Base-by-base conservation (phyloP, 2,113 vertebrate species). In the Phodopus roborovskii region DNA sequence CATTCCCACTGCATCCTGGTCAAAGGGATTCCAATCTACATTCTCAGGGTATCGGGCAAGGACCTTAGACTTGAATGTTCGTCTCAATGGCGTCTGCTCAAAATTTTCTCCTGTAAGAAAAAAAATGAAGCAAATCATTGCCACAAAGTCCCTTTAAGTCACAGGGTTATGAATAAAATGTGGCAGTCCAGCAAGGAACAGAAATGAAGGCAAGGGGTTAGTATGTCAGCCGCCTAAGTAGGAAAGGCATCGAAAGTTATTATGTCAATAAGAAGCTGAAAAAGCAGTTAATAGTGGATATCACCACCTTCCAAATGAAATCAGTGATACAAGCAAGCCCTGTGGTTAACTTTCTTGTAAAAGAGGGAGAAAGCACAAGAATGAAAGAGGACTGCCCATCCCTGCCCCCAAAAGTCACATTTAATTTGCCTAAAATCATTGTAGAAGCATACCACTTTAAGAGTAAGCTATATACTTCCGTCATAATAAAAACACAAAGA, bases 1-100 rank as follows among this genome's bases (percentile, higher is more conserved):
- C 99, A 99, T 99, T 99, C 99, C 99, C 96, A 99, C 99, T 81
- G 99, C 99, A 99, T 99, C 99, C 98, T 99, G 99, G 98, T 99
- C 99, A 98, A 99, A 99, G 26, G 99, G 99, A 98, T 99, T 99
- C 99, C 99, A 99, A 98, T 99, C 99, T 90, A 99, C 99, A 97
- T 99, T 99, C 94, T 99, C 99, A 71, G 99, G 99, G 98, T 99
- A 99, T 96, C 99, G 99, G 97, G 99, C 99, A 96, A 99, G 99
- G 98, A 99, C 99, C 98, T 99, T 99, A 98, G 99, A 99, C 98
- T 99, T 99, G 98, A 99, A 99, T 96, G 99, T 99, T 98, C 99
- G 99, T 98, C 99, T 99, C 97, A 99, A 97, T 0, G 99, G 99
- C 98, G 99, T 99, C 99, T 99, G 99, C 98, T 99, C 99, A 99